Base-by-base conservation (phyloP, 2,797 vertebrate genomes). In the Cheirogaleus major region DNA sequence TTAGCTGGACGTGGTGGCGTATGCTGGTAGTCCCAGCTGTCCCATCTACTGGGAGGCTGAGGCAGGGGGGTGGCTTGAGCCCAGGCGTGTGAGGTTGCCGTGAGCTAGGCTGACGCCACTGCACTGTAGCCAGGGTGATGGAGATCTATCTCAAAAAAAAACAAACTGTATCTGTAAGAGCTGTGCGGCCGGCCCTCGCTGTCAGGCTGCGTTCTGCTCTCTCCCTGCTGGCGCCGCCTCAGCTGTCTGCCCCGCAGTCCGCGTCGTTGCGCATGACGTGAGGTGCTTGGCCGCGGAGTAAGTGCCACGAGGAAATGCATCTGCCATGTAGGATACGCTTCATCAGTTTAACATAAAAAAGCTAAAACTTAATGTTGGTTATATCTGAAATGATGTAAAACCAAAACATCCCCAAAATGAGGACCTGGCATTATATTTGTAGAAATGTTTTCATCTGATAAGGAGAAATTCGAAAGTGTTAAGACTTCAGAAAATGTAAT, bases 381-480 rank as follows among this genome's bases (percentile, higher is more conserved):
- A 2, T 89, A 18, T 45, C 63, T 82, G 45, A 69, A 89, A 73
- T 82, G 86, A 78, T 91, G 81, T 89, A 81, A 91, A 95, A n/a
- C 30, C 57, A 32, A 95, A 91, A 43, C 48, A 43, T 72, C 38
- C 69, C 30, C 70, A 25, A 89, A 82, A 38, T 22, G 72, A 81
- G 43, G 35, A 86, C 14, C 61, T 65, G 11, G 25, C 27, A 69
- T 84, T 18, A 3, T 48, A 38, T 65, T 72, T 75, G 23, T 41
- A 91, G 63, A 93, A 78, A 43, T 85, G 20, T 61, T 48, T 67
- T 87, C 59, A 76, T 67, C 52, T 88, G 70, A 72, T 72, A 41
- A 59, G 57, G 57, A 82, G 61, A 82, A 80, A 63, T 63, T 55
- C 45, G 61, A 80, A 91, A 82, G 18, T 67, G 12, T 55, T 92